Evolutionary conservation across 2,797 vertebrate genomes (phyloP), one percentile per base, ranked within the genome.

Genomic region (Helarctos malayanus): DNA sequence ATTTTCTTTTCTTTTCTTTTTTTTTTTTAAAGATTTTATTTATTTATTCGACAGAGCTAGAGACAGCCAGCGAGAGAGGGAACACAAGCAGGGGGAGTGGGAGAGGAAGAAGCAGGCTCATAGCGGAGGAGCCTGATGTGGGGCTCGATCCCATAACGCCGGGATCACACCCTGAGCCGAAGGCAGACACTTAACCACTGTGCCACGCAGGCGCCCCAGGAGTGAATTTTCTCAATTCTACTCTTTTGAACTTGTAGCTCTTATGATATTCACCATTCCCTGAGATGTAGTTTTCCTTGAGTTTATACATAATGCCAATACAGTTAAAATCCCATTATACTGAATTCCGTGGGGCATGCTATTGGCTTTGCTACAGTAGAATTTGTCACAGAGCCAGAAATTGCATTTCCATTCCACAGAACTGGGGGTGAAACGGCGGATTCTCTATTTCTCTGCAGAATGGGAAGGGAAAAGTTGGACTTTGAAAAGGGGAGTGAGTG

Each of bases 301-400:
- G 78, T 91, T 88, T 85, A 56, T 76, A 68, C 2, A 2, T 75
- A 69, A 89, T 88, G 63, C 54, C 80, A 94, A 5, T 71, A 68
- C 41, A 63, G 88, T 87, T 96, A 95, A 95, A 95, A 96, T 68
- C 73, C 49, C 32, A 38, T 90, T 52, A 69, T 45, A 35, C 18
- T 95, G 57, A 94, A 79, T 90, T 84, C 87, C 80, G 88, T 2
- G 56, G 91, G 88, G 71, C 47, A n/a, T 81, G 71, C 57, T 65
- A 2, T 65, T 94, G 76, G 83, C 81, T 92, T 89, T 92, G 52
- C 63, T 75, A 57, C 29, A 54, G 79, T 25, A 32, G 84, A 92
- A 92, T 78, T 95, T 91, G 87, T 98, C 89, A 29, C 73, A 59
- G 14, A n/a, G 91, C 87, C 88, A 84, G 63, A 94, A 91, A 84